phyloP scores from a whole-genome alignment of 2,113 vertebrate species.

The Thymallus thymallus region DNA sequence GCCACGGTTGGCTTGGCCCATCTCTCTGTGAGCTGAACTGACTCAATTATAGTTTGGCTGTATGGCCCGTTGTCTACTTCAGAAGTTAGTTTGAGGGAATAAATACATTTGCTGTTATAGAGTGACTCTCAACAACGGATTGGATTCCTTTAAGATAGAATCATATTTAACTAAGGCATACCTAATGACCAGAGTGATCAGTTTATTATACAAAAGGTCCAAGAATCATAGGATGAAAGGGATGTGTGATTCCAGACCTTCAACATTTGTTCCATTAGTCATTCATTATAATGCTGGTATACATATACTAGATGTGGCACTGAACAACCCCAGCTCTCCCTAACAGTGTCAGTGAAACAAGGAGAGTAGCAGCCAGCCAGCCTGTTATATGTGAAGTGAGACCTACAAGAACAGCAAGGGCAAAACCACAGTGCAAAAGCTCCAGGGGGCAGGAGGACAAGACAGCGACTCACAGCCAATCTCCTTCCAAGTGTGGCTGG shows the following conservation, averaged over 20 bases:
- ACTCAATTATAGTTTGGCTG: not conserved
- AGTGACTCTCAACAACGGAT: not conserved
- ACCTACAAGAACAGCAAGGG: not conserved
- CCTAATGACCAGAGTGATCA: not conserved
- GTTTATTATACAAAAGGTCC: not conserved
- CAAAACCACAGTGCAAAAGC: not conserved
- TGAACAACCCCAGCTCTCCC: not conserved
- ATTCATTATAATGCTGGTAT: not conserved
- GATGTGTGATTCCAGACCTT: not conserved
- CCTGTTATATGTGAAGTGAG: not conserved
- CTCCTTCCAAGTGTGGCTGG: not conserved
- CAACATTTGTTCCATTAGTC: not conserved
- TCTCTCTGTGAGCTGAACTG: not conserved
- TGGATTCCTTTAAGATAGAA: not conserved
- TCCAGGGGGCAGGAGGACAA: not conserved
- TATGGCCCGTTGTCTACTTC: not conserved
- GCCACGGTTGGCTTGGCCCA: constrained; percentile 2
- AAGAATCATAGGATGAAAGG: not conserved
- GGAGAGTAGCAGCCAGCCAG: not conserved
- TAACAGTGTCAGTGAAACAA: not conserved
- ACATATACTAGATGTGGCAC: not conserved
- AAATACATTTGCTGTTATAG: not conserved
- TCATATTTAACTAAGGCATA: no score
- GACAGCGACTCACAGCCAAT: not conserved
- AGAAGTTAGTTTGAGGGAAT: not conserved